These are phyloP conservation scores for Chymomyza fuscimana DNA, from an alignment of 2,888 invertebrate genomes.

Conservation along the genomic window DNA sequence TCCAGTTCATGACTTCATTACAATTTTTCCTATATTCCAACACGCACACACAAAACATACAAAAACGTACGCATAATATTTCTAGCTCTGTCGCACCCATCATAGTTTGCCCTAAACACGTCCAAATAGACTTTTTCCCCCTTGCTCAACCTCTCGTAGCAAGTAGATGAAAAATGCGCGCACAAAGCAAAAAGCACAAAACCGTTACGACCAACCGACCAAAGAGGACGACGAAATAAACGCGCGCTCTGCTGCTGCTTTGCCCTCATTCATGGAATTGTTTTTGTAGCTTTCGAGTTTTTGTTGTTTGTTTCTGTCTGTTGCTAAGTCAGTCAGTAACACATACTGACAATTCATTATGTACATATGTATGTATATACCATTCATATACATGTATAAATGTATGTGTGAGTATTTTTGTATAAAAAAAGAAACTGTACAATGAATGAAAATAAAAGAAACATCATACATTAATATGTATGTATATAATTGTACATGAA, in stretches of 20 bases:
- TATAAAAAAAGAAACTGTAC: constrained; percentile 59
- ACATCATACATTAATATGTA: constrained; percentile 11
- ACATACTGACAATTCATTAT: constrained; percentile 9
- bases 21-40: constrained; percentile 56
- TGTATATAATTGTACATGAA: constrained; percentile 19
- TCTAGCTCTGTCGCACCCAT: constrained; percentile 60
- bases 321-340: constrained; percentile 61
- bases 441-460: constrained; percentile 27
- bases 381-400: no score
- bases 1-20: constrained; percentile 37
- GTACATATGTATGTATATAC: neutral
- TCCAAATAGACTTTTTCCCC: constrained; percentile 17
- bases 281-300: constrained; percentile 22
- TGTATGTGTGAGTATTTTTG: constrained; percentile 10
- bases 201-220: constrained; percentile 50
- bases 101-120: constrained; percentile 38
- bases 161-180: neutral
- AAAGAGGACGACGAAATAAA: constrained; percentile 31
- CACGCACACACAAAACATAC: constrained; percentile 22
- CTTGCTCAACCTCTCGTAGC: neutral
- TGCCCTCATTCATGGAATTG: constrained; percentile 32
- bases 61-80: constrained; percentile 18
- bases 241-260: constrained; percentile 26
- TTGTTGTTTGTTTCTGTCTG: constrained; percentile 49
- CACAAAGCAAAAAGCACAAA: constrained; percentile 35